These are phyloP conservation scores for Notodonta ziczac DNA, from an alignment of 2,888 invertebrate species.

Conservation along the genomic window DNA sequence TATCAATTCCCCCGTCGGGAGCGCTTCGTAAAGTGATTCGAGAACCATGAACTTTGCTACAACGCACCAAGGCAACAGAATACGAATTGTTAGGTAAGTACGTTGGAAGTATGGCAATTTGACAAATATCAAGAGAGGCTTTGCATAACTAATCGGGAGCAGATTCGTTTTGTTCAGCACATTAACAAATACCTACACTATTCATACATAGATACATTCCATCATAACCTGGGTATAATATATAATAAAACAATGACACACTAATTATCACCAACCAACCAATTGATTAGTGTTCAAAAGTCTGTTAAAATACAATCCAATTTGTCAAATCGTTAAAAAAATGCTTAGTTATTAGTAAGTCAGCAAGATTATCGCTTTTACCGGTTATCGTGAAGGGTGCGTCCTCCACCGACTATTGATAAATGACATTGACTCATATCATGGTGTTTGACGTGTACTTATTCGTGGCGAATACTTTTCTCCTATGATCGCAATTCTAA, in stretches of 20 bases:
- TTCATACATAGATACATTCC: too few relatives aligned
- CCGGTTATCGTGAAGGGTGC: not conserved
- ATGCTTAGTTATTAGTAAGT: not conserved
- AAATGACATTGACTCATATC: conserved; percentile 3
- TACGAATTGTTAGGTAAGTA: not conserved
- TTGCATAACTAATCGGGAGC: too few relatives aligned
- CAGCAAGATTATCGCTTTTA: not conserved
- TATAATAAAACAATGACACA: too few relatives aligned
- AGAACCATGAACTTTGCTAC: conserved; percentile 27
- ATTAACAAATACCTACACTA: too few relatives aligned
- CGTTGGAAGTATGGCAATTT: not conserved
- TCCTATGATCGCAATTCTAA: too few relatives aligned
- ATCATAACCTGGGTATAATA: too few relatives aligned
- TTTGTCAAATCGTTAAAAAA: conserved; percentile 2
- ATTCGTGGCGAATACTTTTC: conserved; percentile 24
- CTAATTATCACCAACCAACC: too few relatives aligned
- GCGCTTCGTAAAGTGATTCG: conserved; percentile 31
- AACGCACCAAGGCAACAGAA: conserved; percentile 24
- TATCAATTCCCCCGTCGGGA: conserved; percentile 35
- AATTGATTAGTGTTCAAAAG: not conserved
- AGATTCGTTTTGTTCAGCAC: too few relatives aligned
- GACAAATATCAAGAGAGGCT: not conserved
- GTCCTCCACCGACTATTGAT: conserved; percentile 1
- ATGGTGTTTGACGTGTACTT: not conserved
- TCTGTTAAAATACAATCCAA: not conserved